Evolutionary conservation across 2,113 vertebrate genomes (phyloP).

Genomic region (Andinoacara biseriatus): DNA sequence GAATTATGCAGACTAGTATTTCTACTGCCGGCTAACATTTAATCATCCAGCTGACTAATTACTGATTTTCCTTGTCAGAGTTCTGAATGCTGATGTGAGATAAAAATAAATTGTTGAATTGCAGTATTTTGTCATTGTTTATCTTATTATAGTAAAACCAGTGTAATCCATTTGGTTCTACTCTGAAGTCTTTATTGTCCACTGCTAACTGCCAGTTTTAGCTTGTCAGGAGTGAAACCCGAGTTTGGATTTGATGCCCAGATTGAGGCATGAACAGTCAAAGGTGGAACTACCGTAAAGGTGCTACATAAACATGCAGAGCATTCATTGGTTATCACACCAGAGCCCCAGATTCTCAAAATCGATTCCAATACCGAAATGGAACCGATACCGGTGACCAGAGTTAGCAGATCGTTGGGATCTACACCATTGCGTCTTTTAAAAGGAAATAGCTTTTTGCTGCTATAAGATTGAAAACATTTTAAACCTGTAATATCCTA

Average conservation of each 20-base stretch:
- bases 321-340: not conserved
- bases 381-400: not conserved
- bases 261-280: not conserved
- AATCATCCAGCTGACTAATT: too few relatives aligned
- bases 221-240: not conserved
- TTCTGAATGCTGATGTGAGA: not conserved
- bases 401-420: not conserved
- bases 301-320: not conserved
- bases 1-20: too few relatives aligned
- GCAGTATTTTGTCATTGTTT: not conserved
- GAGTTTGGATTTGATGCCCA: not conserved
- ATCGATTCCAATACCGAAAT: not conserved
- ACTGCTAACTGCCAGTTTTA: not conserved
- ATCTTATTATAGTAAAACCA: not conserved
- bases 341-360: not conserved
- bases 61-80: not conserved
- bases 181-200: not conserved
- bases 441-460: not conserved
- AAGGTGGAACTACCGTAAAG: not conserved
- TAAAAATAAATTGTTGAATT: not conserved
- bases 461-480: not conserved
- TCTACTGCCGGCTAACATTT: too few relatives aligned
- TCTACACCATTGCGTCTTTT: not conserved
- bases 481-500: not conserved
- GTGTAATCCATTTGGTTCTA: not conserved